phyloP scores from a whole-genome alignment of 92 coral and sea anemone species.

The Ricordea florida region DNA sequence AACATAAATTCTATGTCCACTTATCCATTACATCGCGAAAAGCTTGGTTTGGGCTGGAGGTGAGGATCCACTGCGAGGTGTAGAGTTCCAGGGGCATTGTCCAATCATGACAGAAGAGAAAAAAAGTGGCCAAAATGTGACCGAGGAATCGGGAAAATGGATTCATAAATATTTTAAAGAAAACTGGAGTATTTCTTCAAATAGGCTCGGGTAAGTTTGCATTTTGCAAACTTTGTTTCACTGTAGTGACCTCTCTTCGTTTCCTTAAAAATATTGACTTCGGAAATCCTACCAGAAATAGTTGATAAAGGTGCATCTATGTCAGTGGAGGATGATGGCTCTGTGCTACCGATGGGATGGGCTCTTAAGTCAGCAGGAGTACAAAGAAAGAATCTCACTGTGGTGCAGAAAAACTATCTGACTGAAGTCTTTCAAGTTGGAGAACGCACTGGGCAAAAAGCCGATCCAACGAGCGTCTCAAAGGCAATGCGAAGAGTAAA shows the following conservation, averaged over 20 bases:
- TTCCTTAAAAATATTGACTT: no score
- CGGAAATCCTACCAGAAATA: neutral
- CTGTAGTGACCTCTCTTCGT: neutral
- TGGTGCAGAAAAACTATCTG: slow-evolving; percentile 14
- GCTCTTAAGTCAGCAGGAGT: slow-evolving; percentile 8
- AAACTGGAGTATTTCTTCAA: slow-evolving; percentile 46
- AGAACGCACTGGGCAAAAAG: slow-evolving; percentile 20
- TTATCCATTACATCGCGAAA: slow-evolving; percentile 39
- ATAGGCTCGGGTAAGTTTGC: slow-evolving; percentile 37
- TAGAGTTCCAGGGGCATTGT: slow-evolving; percentile 43
- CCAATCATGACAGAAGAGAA: slow-evolving; percentile 27
- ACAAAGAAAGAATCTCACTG: neutral
- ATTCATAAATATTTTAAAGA: slow-evolving; percentile 19
- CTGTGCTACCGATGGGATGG: slow-evolving; percentile 23
- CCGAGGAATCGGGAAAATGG: slow-evolving; percentile 37
- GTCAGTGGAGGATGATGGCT: neutral
- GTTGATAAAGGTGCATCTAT: neutral
- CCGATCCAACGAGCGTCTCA: neutral
- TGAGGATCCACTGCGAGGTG: slow-evolving; percentile 11
- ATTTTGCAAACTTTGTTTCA: neutral
- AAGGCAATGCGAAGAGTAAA: slow-evolving; percentile 16
- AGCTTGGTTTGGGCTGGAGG: slow-evolving; percentile 64
- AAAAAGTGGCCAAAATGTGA: slow-evolving; percentile 56
- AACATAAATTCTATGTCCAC: slow-evolving; percentile 35
- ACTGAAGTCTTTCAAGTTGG: slow-evolving; percentile 14